Conservation (phyloP, 2,797 vertebrate species). For the Sebastes iracundus region DNA sequence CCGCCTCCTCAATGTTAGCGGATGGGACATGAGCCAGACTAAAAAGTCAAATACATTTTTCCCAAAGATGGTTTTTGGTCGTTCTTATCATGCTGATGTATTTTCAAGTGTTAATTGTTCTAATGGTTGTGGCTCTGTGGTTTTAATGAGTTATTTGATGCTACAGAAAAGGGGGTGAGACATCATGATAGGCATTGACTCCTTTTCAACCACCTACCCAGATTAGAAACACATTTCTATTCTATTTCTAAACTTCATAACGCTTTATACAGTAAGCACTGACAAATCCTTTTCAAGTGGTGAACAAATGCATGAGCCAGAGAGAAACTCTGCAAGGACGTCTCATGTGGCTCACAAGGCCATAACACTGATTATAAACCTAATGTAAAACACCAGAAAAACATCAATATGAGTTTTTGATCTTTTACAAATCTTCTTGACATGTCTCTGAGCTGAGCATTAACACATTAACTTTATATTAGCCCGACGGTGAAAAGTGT, state of each 20-base stretch:
- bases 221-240: not conserved
- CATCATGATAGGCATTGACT: not conserved
- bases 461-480: not conserved
- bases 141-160: too few relatives aligned
- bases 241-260: not conserved
- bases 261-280: not conserved
- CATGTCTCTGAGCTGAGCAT: not conserved
- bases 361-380: not conserved
- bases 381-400: not conserved
- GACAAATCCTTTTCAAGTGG: constrained; percentile 5
- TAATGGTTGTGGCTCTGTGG: too few relatives aligned
- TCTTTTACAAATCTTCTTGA: not conserved
- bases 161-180: too few relatives aligned
- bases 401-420: not conserved
- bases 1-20: too few relatives aligned
- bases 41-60: too few relatives aligned
- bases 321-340: not conserved
- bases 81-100: too few relatives aligned
- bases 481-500: not conserved
- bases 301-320: not conserved
- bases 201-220: not conserved
- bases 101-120: too few relatives aligned
- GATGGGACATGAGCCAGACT: too few relatives aligned
- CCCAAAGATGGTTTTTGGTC: too few relatives aligned
- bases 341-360: not conserved